These are phyloP conservation scores for Salmo trutta DNA, from an alignment of 2,797 vertebrate genomes.

Conservation along the genomic window DNA sequence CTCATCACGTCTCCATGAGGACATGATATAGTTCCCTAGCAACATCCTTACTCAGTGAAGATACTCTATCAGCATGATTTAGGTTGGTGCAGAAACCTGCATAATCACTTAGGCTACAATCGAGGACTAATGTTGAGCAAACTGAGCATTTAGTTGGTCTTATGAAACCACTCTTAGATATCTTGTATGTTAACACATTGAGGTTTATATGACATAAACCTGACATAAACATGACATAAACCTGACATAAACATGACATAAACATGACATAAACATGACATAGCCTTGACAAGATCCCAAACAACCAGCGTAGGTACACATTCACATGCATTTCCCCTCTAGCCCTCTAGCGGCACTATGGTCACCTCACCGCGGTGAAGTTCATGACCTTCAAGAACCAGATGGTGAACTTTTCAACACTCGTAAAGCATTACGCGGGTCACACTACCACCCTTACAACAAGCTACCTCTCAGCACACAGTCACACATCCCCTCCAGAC, in stretches of 20 bases:
- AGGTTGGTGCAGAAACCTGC: background rate
- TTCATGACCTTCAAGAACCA: slow-evolving; percentile 99
- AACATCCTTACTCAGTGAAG: background rate
- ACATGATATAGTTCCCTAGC: background rate
- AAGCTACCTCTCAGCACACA: background rate
- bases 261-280: background rate
- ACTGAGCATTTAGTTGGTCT: too few relatives aligned
- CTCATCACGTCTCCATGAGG: background rate
- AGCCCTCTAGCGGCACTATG: background rate
- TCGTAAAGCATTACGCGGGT: too few relatives aligned
- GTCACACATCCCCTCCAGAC: background rate
- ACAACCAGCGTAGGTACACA: background rate
- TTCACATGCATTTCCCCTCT: background rate
- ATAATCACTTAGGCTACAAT: too few relatives aligned
- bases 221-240: too few relatives aligned
- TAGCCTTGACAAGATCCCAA: background rate
- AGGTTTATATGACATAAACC: too few relatives aligned
- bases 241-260: background rate
- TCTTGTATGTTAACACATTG: too few relatives aligned
- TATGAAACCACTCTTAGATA: too few relatives aligned
- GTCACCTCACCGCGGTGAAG: slow-evolving; percentile 97
- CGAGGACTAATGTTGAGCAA: background rate
- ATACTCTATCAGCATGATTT: background rate
- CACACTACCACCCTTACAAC: too few relatives aligned
- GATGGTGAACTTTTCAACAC: slow-evolving; percentile 82